These are phyloP conservation scores for Protonemura montana DNA, from an alignment of 2,888 invertebrate genomes.

Conservation along the genomic window DNA sequence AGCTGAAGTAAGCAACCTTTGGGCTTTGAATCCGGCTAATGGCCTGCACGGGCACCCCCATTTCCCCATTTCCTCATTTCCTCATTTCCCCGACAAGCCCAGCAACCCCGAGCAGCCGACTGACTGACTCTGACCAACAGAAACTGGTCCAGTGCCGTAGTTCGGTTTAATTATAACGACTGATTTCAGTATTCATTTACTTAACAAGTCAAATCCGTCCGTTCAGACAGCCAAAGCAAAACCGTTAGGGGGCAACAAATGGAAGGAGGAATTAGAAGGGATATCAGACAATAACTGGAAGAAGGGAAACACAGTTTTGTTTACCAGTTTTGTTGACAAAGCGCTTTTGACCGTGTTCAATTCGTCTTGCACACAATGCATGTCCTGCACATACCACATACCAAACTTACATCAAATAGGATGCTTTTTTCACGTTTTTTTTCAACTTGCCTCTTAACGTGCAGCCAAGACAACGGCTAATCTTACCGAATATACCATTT, in stretches of 20 bases:
- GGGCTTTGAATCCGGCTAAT: conserved; percentile 12
- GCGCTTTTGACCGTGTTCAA: neutral
- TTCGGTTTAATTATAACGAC: conserved; percentile 43
- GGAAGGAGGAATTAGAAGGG: neutral
- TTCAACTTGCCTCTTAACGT: neutral
- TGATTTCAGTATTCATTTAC: conserved; percentile 45
- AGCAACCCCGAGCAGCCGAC: neutral
- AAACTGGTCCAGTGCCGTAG: conserved; percentile 27
- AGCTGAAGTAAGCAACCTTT: conserved; percentile 2
- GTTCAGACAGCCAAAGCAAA: neutral
- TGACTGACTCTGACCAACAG: neutral
- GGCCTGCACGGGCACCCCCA: neutral
- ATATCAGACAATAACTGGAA: conserved; percentile 25
- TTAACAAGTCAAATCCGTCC: conserved; percentile 46
- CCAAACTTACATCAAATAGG: too few relatives aligned
- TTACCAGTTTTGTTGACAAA: conserved; percentile 14
- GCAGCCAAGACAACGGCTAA: neutral
- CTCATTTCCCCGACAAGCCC: too few relatives aligned
- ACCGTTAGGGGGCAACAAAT: neutral
- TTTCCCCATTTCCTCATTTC: neutral
- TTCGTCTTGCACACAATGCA: neutral
- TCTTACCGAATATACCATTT: neutral
- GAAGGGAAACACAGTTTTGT: conserved; percentile 20
- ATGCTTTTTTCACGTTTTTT: too few relatives aligned
- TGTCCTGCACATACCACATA: too few relatives aligned